Evolutionary conservation across 1,140 invertebrate species (phyloP), one percentile per base, ranked within the genome.

Genomic region (Pseudomyrmex cubaensis): DNA sequence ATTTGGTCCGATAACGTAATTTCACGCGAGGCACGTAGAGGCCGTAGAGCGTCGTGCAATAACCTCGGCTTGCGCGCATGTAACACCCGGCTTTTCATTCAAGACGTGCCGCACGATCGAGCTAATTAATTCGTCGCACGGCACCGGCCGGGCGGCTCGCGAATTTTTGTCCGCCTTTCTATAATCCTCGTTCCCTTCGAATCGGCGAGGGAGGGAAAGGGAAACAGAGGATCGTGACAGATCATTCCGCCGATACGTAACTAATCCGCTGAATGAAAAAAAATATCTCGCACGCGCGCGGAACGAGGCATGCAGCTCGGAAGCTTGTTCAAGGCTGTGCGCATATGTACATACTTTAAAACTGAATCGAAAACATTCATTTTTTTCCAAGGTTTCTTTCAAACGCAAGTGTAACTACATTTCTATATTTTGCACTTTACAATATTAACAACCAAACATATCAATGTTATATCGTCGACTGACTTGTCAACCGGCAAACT

Each of bases 111-210:
- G 66, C 83, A 44, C 77, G 87, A 82, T 88, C 86, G 84, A 88
- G 83, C 78, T 89, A 88, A 89, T 89, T 89, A 89, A 89, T 89
- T 89, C 87, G 87, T 88, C 73, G 87, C 87, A 88, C 87, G 87
- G 52, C 86, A 57, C 25, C 35, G 50, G 5, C 35, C 73, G 25
- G 48, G 46, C 25, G 46, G 67, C 61, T 80, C 56, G 72, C 56
- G 72, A 76, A 88, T 84, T 87, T 87, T 87, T 87, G 72, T 64
- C 46, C 66, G 44, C 22, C 59, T 70, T 17, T 46, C 22, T 69
- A 48, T 48, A 35, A 50, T 64, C 17, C 70, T 50, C 22, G 15
- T 52, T 57, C 74, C 54, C 15, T 50, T 35, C 61, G 25, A 46
- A 77, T 66, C 73, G 69, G 56, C 35, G 35, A 35, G 35, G 3